phyloP scores from a whole-genome alignment of 2,113 vertebrate species.

The Typhlomys cinereus region DNA sequence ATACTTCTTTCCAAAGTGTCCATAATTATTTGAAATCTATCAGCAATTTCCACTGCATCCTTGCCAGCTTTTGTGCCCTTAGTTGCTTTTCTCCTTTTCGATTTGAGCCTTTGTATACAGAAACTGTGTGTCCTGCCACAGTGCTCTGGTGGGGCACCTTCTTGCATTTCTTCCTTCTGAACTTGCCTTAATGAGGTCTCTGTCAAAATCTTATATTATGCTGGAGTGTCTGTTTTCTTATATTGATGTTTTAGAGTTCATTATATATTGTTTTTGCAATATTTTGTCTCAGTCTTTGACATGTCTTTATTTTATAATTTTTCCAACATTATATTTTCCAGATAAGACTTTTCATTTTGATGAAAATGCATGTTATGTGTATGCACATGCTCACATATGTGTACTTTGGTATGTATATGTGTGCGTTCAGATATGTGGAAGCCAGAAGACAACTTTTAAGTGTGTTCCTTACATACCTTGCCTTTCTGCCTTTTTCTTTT shows the following conservation, averaged over 20 bases:
- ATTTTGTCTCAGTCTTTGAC: background rate
- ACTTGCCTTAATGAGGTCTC: background rate
- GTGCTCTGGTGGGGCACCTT: background rate
- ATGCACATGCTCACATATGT: background rate
- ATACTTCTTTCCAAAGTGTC: background rate
- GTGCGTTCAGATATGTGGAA: background rate
- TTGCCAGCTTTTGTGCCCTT: background rate
- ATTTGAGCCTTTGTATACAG: background rate
- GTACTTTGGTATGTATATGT: too few species aligned
- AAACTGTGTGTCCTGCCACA: too few species aligned
- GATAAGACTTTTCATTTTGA: background rate
- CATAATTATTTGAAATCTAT: background rate
- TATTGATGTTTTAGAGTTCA: background rate
- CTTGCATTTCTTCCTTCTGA: background rate
- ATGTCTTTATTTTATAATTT: background rate
- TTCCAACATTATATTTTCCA: background rate
- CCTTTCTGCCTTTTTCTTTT: too few species aligned
- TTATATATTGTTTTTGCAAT: background rate
- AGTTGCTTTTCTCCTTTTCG: background rate
- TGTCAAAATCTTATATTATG: background rate
- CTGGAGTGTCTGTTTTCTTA: background rate
- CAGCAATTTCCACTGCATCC: background rate
- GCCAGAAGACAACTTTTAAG: background rate
- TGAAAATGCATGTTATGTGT: background rate
- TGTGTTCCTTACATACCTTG: background rate